phyloP scores from a whole-genome alignment of 2,113 vertebrate genomes.

The Cairina moschata region DNA sequence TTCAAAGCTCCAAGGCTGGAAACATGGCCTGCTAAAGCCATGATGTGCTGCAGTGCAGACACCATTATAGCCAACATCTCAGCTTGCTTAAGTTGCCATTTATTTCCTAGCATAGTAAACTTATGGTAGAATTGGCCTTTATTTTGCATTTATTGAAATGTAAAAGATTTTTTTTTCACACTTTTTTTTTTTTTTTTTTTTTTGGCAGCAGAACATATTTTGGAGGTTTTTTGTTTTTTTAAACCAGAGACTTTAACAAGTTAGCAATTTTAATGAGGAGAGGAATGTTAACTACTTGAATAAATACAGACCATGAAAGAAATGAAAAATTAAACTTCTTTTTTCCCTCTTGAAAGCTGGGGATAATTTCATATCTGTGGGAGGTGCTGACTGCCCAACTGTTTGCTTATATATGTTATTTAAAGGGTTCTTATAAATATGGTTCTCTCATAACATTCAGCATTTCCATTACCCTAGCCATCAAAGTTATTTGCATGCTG shows the following conservation, averaged over 20 bases:
- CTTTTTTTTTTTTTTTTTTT: background rate
- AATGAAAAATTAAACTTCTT: slow-evolving; percentile 18
- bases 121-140: background rate
- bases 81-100: background rate
- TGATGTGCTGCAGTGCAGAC: background rate
- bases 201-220: background rate
- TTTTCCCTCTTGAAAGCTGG: background rate
- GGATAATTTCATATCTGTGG: slow-evolving; percentile 34
- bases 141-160: slow-evolving; percentile 6
- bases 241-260: background rate
- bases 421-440: slow-evolving; percentile 27
- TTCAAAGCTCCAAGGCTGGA: background rate
- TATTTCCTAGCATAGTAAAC: background rate
- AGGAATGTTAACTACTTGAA: background rate
- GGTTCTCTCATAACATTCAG: background rate
- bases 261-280: background rate
- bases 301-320: background rate
- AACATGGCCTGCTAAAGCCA: background rate
- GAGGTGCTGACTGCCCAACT: slow-evolving; percentile 15
- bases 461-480: background rate
- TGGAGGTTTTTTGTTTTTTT: background rate
- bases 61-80: background rate
- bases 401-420: slow-evolving; percentile 16
- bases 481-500: background rate
- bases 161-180: slow-evolving; percentile 2